These are phyloP conservation scores for Philopedon plagiatum DNA, from an alignment of 2,888 invertebrate species.

Conservation along the genomic window DNA sequence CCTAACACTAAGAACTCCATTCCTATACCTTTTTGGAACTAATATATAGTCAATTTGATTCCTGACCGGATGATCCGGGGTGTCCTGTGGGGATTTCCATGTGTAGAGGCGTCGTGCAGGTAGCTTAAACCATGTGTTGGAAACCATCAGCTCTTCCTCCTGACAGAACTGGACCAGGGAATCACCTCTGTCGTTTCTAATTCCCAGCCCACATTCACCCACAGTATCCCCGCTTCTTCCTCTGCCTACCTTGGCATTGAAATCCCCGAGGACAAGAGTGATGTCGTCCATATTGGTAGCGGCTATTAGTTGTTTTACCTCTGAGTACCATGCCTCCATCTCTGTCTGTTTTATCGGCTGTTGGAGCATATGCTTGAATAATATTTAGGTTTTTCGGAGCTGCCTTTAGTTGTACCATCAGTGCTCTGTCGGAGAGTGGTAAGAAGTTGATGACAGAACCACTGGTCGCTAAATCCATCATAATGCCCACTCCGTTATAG, in stretches of 20 bases:
- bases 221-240: constrained; percentile 18
- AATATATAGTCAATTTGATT: background rate
- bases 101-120: constrained; percentile 42
- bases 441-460: constrained; percentile 27
- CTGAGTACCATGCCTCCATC: constrained; percentile 32
- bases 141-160: constrained; percentile 37
- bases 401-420: constrained; percentile 33
- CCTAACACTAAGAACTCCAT: too few relatives aligned
- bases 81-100: constrained; percentile 42
- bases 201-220: constrained; percentile 34
- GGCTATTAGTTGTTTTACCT: constrained; percentile 16
- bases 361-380: constrained; percentile 48
- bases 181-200: constrained; percentile 39
- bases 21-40: background rate
- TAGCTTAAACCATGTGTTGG: constrained; percentile 43
- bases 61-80: background rate
- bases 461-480: background rate
- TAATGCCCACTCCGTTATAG: constrained; percentile 36
- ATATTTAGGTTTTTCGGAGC: constrained; percentile 22
- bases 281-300: background rate
- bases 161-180: constrained; percentile 30
- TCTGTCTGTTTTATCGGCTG: constrained; percentile 30
- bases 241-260: constrained; percentile 45
- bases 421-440: constrained; percentile 31
- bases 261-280: constrained; percentile 30